Conservation (phyloP, 2,113 vertebrate species). For the Lota lota region DNA sequence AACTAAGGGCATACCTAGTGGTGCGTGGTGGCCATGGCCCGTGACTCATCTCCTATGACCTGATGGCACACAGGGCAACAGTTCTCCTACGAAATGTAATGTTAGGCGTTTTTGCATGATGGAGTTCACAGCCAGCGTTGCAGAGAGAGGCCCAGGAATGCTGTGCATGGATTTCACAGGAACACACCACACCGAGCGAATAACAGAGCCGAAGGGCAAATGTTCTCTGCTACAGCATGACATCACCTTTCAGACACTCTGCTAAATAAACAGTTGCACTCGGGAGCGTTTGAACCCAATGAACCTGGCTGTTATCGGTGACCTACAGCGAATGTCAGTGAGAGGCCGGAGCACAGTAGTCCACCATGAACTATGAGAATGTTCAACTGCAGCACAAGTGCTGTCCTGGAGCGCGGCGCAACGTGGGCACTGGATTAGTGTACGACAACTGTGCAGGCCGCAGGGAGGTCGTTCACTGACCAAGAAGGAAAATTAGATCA, state of each 20-base stretch:
- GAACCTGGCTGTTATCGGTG: neutral
- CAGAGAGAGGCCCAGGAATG: too few species aligned
- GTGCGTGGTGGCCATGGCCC: too few species aligned
- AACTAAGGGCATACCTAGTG: neutral
- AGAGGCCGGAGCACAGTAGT: neutral
- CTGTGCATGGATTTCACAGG: neutral
- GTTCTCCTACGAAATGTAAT: too few species aligned
- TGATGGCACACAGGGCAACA: too few species aligned
- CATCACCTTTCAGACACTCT: conserved; percentile 52
- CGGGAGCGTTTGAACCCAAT: conserved; percentile 15
- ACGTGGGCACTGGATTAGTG: neutral
- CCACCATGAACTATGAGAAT: too few species aligned
- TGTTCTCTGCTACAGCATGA: conserved; percentile 33
- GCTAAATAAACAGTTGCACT: conserved; percentile 36
- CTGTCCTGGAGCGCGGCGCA: neutral
- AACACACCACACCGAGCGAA: neutral
- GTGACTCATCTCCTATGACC: too few species aligned
- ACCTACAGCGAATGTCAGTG: conserved; percentile 6
- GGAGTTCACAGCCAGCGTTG: too few species aligned
- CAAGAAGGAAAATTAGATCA: neutral
- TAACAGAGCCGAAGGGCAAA: conserved; percentile 1
- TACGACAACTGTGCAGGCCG: neutral
- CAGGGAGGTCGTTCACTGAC: neutral
- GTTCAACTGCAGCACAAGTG: too few species aligned
- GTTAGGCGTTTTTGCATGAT: too few species aligned